Conservation (phyloP, 2,888 invertebrate species). For the Stomorhina lunata region DNA sequence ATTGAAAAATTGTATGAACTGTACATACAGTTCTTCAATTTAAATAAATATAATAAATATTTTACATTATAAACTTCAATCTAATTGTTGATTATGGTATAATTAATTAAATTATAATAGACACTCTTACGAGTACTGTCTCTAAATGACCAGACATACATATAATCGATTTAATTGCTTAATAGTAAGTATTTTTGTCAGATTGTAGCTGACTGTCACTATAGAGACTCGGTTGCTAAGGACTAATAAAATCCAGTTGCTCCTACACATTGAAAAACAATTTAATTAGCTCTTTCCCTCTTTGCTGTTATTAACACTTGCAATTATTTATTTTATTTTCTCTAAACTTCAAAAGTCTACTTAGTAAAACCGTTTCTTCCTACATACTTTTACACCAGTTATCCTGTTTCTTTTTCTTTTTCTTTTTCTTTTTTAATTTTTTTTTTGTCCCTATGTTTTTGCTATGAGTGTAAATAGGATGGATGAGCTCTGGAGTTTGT, state of each 20-base stretch:
- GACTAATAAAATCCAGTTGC: not conserved
- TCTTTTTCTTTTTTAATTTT: not conserved
- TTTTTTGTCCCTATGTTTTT: not conserved
- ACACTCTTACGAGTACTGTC: not conserved
- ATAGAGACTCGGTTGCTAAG: not conserved
- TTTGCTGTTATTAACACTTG: slow-evolving; percentile 30
- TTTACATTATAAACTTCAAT: too few relatives aligned
- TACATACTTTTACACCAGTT: too few relatives aligned
- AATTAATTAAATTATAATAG: not conserved
- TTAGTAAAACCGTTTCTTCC: slow-evolving; percentile 8
- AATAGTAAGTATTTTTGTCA: not conserved
- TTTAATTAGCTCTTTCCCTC: slow-evolving; percentile 50
- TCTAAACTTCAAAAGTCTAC: slow-evolving; percentile 39
- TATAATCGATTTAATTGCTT: slow-evolving; percentile 6
- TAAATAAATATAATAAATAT: too few relatives aligned
- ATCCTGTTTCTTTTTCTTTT: not conserved
- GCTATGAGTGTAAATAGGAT: too few relatives aligned
- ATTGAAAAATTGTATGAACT: too few relatives aligned
- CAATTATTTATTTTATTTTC: not conserved
- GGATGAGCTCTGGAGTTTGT: not conserved
- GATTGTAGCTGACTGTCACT: not conserved
- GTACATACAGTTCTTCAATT: too few relatives aligned
- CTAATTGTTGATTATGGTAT: too few relatives aligned
- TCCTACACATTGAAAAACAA: slow-evolving; percentile 17
- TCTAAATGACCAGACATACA: not conserved